phyloP scores from a whole-genome alignment of 2,888 invertebrate species.

The Nomada hirtipes region DNA sequence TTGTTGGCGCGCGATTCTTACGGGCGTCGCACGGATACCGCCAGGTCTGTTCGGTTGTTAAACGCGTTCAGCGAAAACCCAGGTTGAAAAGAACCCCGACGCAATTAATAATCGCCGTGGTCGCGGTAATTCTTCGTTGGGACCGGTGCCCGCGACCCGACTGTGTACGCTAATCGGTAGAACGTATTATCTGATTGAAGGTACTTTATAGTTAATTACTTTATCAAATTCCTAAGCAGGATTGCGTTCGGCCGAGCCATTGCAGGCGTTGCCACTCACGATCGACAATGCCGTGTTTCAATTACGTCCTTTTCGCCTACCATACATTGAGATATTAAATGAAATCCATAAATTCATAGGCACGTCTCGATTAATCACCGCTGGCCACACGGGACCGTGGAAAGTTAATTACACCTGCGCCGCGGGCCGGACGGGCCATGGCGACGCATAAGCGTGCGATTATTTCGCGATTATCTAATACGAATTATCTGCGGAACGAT shows the following conservation, averaged over 20 bases:
- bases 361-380: conserved; percentile 72
- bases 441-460: conserved; percentile 53
- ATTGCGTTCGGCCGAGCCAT: conserved; percentile 55
- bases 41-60: conserved; percentile 1
- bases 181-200: conserved; percentile 65
- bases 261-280: conserved; percentile 57
- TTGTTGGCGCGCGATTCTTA: conserved; percentile 7
- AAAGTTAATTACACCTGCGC: conserved; percentile 64
- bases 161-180: conserved; percentile 47
- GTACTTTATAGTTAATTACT: conserved; percentile 70
- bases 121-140: conserved; percentile 23
- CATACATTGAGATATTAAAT: conserved; percentile 75
- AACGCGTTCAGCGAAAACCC: conserved; percentile 15
- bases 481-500: conserved; percentile 63
- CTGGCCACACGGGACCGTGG: conserved; percentile 51
- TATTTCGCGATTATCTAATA: conserved; percentile 69
- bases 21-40: conserved; percentile 17
- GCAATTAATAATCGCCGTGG: conserved; percentile 36
- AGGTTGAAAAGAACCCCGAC: conserved; percentile 7
- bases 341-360: conserved; percentile 77
- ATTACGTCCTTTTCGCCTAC: conserved; percentile 58
- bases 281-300: conserved; percentile 70
- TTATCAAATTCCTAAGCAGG: conserved; percentile 66
- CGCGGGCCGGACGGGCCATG: conserved; percentile 25
- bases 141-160: background rate